Evolutionary conservation across 2,888 invertebrate genomes (phyloP), one percentile per base, ranked within the genome.

Genomic region (Cremastinae sp.): DNA sequence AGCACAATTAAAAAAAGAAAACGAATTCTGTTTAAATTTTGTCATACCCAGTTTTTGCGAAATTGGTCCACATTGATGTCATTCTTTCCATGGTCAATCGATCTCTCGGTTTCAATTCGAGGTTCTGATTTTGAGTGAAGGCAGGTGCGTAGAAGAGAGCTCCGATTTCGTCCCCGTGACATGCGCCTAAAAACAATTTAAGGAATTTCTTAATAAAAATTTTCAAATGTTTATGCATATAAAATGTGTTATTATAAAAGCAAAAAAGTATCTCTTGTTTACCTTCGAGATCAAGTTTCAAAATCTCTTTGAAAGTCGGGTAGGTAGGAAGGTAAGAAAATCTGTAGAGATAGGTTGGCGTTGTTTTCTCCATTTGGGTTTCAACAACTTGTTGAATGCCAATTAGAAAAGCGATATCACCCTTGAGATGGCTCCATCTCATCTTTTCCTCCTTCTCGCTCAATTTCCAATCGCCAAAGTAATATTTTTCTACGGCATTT

Each of bases 91-190:
- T 78, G 2, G 79, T 70, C 2, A 74, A n/a, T 10, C 80, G 78
- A 59, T 87, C 86, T 14, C 80, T 82, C 0, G 86, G 80, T 16
- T 82, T 80, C 14, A 80, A 43, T 9, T 78, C 9, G 12, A 79
- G 58, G 28, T 77, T 61, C 7, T 70, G 28, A 18, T 18, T 28
- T 34, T 80, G 69, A 16, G 54, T 41, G 0, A 75, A 74, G 84
- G 10, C 86, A 71, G 72, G 59, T 1, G 69, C 0, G 28, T 91
- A 92, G 28, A 93, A 91, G 0, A 94, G 74, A 79, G 93, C 93
- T 9, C 91, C 91, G 0, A 92, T 86, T 0, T 94, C 94, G 78
- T 94, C 94, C 0, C 90, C 92, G 82, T 94, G 94, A 41, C 92
- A 91, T 0, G 92, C 91, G 1, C 93, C 94, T 79, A 88, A 58